Evolutionary conservation across 2,113 vertebrate genomes (phyloP).

Genomic region (Eulacestoma nigropectus): DNA sequence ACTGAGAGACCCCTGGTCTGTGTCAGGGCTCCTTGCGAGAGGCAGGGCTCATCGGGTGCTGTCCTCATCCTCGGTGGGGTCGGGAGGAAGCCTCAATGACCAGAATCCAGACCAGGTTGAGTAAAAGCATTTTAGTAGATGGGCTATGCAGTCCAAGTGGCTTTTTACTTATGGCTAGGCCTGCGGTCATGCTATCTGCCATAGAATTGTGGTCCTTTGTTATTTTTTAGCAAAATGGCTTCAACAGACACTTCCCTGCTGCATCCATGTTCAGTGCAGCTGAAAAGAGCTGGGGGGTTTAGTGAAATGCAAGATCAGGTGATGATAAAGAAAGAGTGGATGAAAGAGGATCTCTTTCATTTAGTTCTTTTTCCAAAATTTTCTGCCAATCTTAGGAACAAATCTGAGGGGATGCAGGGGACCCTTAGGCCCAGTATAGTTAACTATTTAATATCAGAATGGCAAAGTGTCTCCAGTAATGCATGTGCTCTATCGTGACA

Average conservation of each 20-base stretch:
- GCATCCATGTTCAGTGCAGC: not conserved
- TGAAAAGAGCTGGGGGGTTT: not conserved
- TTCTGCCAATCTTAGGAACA: not conserved
- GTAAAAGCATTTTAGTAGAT: not conserved
- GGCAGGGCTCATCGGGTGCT: accelerated
- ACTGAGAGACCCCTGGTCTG: not conserved
- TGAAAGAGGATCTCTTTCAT: not conserved
- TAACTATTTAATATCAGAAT: not conserved
- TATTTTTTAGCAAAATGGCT: not conserved
- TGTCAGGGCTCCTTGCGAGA: not conserved
- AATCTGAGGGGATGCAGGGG: not conserved
- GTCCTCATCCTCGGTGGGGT: accelerated
- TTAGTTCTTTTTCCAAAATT: not conserved
- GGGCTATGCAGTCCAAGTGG: not conserved
- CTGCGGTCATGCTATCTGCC: not conserved
- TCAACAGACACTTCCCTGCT: not conserved
- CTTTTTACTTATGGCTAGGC: not conserved
- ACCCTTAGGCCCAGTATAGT: not conserved
- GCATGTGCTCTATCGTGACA: not conserved
- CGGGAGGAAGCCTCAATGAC: accelerated
- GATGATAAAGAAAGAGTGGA: not conserved
- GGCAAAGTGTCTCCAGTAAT: not conserved
- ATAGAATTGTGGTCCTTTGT: not conserved
- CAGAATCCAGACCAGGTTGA: not conserved
- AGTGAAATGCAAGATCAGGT: not conserved